phyloP scores from a whole-genome alignment of 2,113 vertebrate species.

The Periophthalmodon schlosseri region DNA sequence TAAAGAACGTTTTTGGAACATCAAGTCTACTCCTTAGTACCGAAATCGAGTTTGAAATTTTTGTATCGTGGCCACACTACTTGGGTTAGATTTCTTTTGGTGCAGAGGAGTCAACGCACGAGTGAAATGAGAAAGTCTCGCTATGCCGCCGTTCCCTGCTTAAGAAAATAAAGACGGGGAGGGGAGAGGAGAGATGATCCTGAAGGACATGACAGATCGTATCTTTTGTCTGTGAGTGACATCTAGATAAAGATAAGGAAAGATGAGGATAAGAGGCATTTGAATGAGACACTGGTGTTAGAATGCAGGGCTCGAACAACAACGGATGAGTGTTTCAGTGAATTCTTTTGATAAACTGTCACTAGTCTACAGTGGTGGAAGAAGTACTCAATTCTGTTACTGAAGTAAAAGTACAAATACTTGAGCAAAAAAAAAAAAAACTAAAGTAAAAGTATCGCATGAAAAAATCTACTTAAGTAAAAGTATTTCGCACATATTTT shows the following conservation, averaged over 20 bases:
- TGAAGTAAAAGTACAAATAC: no score
- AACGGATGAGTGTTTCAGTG: background rate
- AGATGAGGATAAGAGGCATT: conserved; percentile 18
- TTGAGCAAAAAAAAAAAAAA: no score
- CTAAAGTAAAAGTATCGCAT: no score
- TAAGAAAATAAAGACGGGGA: conserved; percentile 60
- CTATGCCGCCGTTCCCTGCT: conserved; percentile 64
- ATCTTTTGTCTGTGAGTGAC: conserved; percentile 26
- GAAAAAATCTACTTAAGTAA: no score
- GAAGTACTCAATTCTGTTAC: no score
- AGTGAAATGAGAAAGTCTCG: conserved; percentile 77
- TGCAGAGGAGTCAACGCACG: conserved; percentile 65
- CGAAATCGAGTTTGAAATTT: no score
- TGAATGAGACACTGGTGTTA: conserved; percentile 4
- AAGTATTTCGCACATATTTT: no score
- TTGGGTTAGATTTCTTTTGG: conserved; percentile 36
- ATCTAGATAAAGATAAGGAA: background rate
- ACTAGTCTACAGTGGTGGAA: background rate
- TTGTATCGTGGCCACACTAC: background rate
- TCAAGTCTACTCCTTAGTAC: no score
- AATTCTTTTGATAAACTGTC: background rate
- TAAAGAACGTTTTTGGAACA: no score
- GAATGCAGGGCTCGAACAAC: background rate
- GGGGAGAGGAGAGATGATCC: conserved; percentile 48
- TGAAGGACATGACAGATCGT: conserved; percentile 44